Base-by-base conservation (phyloP, 2,113 vertebrate genomes). In the Cacatua alba region DNA sequence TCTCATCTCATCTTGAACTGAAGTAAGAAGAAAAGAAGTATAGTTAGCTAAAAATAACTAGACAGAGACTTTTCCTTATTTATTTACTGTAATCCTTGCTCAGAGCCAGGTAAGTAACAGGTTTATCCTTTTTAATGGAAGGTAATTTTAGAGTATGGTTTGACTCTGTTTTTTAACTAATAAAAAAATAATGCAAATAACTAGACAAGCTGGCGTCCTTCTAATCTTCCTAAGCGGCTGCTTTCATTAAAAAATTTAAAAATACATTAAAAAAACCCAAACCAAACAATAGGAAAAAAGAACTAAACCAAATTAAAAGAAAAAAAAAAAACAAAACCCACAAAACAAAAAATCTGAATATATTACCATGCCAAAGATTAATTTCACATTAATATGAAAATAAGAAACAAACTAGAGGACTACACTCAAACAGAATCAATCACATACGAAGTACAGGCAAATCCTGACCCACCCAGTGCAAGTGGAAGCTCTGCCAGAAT, bases 1-100 rank as follows among this genome's bases (percentile, higher is more conserved):
- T 97, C 98, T 97, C 97, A 95, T 97, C 97, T 98, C 96, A 96
- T 97, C 96, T 95, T 91, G 76, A 97, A 80, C 93, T 84, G 95
- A 96, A 95, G 64, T 91, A 94, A 95, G 81, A 91, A 95, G 62
- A 93, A 91, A 95, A 97, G 80, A 64, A 94, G 82, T 31, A 88
- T 26, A 91, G 89, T 65, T 93, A 94, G 78, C 87, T 95, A 96
- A 97, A 98, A 94, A 97, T 97, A 97, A 93, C 72, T 81, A 97
- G 75, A 88, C 29, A 31, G 65, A 51, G 43, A 87, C 62, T 85
- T 84, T 33, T 82, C 87, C 80, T 85, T 94, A 92, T 93, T 97
- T 94, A 65, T 52, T 89, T 95, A 72, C 37, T 90, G 88, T 75
- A 93, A 93, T 85, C 51, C 62, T 82, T 75, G 68, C 86, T 97